Evolutionary conservation across 2,888 invertebrate genomes (phyloP), one percentile per base, ranked within the genome.

Genomic region (Conomelus anceps): DNA sequence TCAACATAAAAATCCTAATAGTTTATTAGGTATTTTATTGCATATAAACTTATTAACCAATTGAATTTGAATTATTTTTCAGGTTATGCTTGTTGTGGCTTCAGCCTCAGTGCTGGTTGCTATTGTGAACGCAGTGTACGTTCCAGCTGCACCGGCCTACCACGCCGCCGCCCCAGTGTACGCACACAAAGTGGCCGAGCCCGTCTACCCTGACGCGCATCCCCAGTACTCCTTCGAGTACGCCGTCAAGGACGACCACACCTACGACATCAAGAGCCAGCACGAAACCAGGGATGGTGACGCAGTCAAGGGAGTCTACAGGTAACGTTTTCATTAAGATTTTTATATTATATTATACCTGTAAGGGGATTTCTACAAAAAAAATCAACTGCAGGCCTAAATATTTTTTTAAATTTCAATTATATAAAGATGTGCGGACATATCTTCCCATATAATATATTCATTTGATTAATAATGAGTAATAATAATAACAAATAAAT

Each of bases 111-210:
- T 86, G 23, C n/a, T 23, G n/a, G 86, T 23, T 1, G 23, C 86
- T n/a, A 6, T 63, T 11, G 86, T 26, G 3, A 17, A 86, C 4
- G 86, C 23, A 3, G 86, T 24, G 22, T 86, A 86, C 24, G 86
- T 86, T 17, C 86, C 92, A 87, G 92, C 92, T 86, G 92, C 94
- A 24, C 94, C 94, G 13, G 92, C 92, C 17, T 92, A 92, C 88
- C 26, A 90, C 91, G 89, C 93, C 93, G 23, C 94, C 91, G 92
- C 84, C 91, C 92, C 89, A 20, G 92, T 24, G 92, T 92, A 13
- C 91, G 92, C 91, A n/a, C n/a, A n/a, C 90, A 91, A 88, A 85
- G 88, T 88, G 26, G 90, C 90, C 84, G 91, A 91, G 86, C 91
- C 91, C 89, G 91, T 91, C 89, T 91, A 92, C 88, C 91, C 91